These are phyloP conservation scores for Alosa alosa DNA, from an alignment of 2,113 vertebrate species.

Conservation along the genomic window DNA sequence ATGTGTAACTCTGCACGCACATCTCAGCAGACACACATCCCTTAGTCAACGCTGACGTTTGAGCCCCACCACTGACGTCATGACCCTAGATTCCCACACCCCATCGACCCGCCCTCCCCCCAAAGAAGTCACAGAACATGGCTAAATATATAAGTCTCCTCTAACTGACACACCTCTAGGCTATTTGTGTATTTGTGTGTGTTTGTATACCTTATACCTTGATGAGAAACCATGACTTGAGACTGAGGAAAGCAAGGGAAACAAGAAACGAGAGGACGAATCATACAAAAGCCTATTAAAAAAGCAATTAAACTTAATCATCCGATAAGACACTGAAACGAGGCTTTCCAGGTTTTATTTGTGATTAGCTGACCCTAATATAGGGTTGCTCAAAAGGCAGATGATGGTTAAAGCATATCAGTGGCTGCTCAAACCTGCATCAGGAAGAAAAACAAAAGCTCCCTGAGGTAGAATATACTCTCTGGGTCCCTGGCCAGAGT, in stretches of 20 bases:
- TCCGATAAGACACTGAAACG: neutral
- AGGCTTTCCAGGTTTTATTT: neutral
- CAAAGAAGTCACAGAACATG: constrained; percentile 31
- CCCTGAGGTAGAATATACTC: constrained; percentile 23
- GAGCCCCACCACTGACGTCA: neutral
- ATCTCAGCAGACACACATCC: constrained; percentile 50
- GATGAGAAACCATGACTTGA: neutral
- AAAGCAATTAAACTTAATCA: neutral
- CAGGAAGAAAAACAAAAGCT: constrained; percentile 36
- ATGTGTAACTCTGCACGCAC: constrained; percentile 49
- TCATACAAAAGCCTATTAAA: neutral
- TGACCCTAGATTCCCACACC: constrained; percentile 30
- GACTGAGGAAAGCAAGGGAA: neutral
- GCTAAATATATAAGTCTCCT: constrained; percentile 31
- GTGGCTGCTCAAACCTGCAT: constrained; percentile 13
- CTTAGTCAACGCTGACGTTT: constrained; percentile 59
- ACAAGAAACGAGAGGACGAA: neutral
- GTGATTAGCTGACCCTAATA: neutral
- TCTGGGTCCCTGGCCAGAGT: neutral
- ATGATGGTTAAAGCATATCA: neutral
- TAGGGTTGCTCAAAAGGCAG: neutral
- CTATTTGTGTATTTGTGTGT: neutral
- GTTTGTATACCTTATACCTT: neutral
- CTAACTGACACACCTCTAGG: neutral
- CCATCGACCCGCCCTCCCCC: constrained; percentile 51